Conservation (phyloP, 1,140 invertebrate genomes). For the Eumaeus atala region DNA sequence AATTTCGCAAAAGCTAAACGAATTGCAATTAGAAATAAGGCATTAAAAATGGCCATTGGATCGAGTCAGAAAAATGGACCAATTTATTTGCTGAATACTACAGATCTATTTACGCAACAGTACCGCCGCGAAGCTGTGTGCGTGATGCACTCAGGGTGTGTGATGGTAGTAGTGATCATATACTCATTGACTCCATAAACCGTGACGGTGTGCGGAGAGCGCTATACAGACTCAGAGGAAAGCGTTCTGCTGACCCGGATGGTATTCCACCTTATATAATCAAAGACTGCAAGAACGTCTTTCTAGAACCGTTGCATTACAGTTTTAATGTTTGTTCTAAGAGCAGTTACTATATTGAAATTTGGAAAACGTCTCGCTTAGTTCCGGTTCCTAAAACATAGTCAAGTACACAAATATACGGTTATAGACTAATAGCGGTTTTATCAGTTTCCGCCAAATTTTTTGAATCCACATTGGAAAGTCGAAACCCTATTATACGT, state of each 20-base stretch:
- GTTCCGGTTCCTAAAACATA: slow-evolving; percentile 21
- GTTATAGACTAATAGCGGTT: slow-evolving; percentile 27
- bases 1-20: slow-evolving; percentile 2
- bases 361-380: slow-evolving; percentile 19
- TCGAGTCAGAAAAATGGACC: not conserved
- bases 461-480: slow-evolving; percentile 26
- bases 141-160: not conserved
- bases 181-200: not conserved
- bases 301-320: slow-evolving; percentile 5
- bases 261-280: slow-evolving; percentile 9
- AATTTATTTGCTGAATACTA: slow-evolving; percentile 14
- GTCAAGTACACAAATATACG: slow-evolving; percentile 11
- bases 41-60: not conserved
- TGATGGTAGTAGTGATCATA: not conserved
- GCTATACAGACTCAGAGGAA: not conserved
- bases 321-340: slow-evolving; percentile 13
- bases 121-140: not conserved
- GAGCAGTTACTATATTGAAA: slow-evolving; percentile 4
- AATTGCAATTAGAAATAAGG: not conserved
- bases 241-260: not conserved
- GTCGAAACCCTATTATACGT: not conserved
- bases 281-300: slow-evolving; percentile 6
- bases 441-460: slow-evolving; percentile 26
- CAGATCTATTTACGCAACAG: slow-evolving; percentile 13
- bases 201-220: not conserved